Base-by-base conservation (phyloP, 2,888 invertebrate species). In the Sclerodermus sp. region DNA sequence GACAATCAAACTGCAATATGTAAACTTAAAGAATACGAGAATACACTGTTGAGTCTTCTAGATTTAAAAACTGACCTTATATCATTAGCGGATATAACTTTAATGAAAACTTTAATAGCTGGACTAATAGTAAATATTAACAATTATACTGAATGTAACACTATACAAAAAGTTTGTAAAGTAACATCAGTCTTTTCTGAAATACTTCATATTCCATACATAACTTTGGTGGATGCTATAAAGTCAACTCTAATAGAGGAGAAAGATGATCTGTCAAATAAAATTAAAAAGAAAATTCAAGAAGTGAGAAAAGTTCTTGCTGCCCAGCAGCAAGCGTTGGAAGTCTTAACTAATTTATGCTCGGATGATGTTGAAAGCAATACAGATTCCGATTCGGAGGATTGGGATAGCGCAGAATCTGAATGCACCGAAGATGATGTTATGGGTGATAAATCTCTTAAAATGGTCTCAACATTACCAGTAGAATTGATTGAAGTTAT, bases 301-400 rank as follows among this genome's bases (percentile, higher is more conserved):
- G 78, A 82, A 42, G 74, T 83, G 1, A 79, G 79, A 53, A 80
- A 83, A 61, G 77, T 87, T 51, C 67, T 89, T n/a, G 83, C 84
- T 57, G 86, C 87, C 0, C 89, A 89, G 69, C 84, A 86, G 62
- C 82, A 84, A 69, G 83, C 87, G 0, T 77, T 89, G 38, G 89
- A 90, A 78, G 85, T 88, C 53, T 76, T 89, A 48, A 85, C 89
- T 17, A 90, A 90, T 74, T 78, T 89, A 45, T 87, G 87, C 67
- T 85, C 86, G 30, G 79, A 82, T 67, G 86, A 87, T 70, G 47
- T 59, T 13, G 68, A 67, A 8, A 55, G 55, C 47, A 82, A 82
- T 31, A 80, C 80, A 12, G 72, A 80, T n/a, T 71, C 70, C 41
- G 80, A 79, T 23, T 23, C 23, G 23, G 77, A 77, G n/a, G 67